A percentile compares a stretch with the other conserved stretches of the same genome.
Evolutionary conservation across 2,888 invertebrate genomes (phyloP).

Genomic region (Lysandra coridon): DNA sequence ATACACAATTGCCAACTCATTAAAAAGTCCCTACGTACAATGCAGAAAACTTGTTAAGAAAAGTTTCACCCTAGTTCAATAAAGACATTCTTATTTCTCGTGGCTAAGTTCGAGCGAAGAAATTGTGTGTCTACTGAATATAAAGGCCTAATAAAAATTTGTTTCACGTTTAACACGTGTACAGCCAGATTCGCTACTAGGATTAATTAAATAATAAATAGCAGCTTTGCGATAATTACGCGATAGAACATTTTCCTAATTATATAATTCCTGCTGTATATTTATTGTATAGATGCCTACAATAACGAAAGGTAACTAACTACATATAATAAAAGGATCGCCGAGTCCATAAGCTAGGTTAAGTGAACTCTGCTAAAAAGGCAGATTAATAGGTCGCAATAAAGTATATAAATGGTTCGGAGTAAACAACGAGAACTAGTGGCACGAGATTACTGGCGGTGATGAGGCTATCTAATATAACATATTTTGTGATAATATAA

Average conservation of each 20-base stretch:
- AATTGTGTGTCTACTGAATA: slow-evolving; percentile 18
- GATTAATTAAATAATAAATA: slow-evolving; percentile 6
- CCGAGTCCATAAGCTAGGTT: neutral
- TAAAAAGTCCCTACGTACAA: slow-evolving; percentile 28
- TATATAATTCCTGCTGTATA: neutral
- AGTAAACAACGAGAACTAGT: slow-evolving; percentile 18
- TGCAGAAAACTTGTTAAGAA: slow-evolving; percentile 23
- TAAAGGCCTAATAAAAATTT: slow-evolving; percentile 15
- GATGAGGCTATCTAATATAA: slow-evolving; percentile 17
- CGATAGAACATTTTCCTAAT: neutral
- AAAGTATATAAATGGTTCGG: slow-evolving; percentile 15
- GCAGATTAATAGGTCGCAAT: slow-evolving; percentile 1
- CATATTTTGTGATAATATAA: neutral
- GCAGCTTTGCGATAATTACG: neutral
- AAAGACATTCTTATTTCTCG: slow-evolving; percentile 30
- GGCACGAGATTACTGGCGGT: slow-evolving; percentile 6
- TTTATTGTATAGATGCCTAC: neutral
- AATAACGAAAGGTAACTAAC: neutral
- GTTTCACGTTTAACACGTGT: neutral
- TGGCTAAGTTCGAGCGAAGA: slow-evolving; percentile 13
- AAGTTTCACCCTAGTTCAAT: slow-evolving; percentile 30
- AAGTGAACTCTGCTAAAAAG: neutral
- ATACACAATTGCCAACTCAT: slow-evolving; percentile 31
- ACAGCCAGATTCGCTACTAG: slow-evolving; percentile 8
- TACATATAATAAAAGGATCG: neutral